A percentile compares a stretch with the other conserved stretches of the same genome.
These are phyloP conservation scores for Lycocorax pyrrhopterus DNA, from an alignment of 2,113 vertebrate species.

Conservation along the genomic window DNA sequence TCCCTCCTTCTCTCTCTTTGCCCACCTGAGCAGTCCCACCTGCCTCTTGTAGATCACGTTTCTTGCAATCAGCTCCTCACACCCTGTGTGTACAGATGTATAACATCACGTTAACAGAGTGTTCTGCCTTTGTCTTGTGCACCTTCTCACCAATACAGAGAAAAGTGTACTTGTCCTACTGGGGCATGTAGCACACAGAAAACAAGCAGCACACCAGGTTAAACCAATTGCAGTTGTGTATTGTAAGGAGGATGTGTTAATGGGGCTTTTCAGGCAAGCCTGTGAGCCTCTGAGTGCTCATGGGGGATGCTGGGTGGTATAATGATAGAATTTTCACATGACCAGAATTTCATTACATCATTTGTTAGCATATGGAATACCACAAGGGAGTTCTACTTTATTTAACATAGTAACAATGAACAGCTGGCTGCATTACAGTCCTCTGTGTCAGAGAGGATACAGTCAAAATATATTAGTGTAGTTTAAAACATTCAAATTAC, in stretches of 20 bases:
- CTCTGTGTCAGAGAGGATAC: conserved; percentile 7
- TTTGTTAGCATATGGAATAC: conserved; percentile 43
- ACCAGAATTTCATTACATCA: conserved; percentile 43
- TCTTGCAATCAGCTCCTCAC: neutral
- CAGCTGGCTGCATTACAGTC: conserved; percentile 45
- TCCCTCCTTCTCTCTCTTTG: neutral
- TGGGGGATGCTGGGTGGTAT: neutral
- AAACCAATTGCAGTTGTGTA: neutral
- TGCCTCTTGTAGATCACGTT: neutral
- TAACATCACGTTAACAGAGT: neutral
- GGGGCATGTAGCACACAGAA: neutral
- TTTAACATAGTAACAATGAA: conserved; percentile 52
- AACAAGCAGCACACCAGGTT: neutral
- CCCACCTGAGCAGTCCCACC: neutral
- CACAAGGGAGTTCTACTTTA: conserved; percentile 39
- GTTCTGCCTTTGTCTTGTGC: neutral
- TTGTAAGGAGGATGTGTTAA: neutral
- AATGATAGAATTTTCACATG: conserved; percentile 35
- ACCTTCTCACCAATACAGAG: neutral
- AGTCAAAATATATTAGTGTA: conserved; percentile 59
- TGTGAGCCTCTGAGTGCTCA: neutral
- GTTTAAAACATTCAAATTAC: conserved; percentile 37
- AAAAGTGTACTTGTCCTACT: neutral
- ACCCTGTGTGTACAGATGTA: neutral
- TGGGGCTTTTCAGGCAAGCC: neutral